These are phyloP conservation scores for Eretmochelys imbricata DNA, from an alignment of 2,113 vertebrate genomes.

Conservation along the genomic window DNA sequence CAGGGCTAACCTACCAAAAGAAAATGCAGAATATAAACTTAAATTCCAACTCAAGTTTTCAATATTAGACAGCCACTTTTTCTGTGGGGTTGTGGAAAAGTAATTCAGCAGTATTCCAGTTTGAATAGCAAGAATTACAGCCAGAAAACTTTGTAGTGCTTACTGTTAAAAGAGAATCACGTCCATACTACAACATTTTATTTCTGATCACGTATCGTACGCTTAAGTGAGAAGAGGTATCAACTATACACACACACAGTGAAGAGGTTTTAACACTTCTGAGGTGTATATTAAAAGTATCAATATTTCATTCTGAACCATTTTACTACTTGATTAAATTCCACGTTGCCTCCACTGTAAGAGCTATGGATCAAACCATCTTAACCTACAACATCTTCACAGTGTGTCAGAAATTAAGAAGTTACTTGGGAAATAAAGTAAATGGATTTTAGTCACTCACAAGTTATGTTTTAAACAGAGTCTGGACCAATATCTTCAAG, in stretches of 20 bases:
- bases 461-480: not conserved
- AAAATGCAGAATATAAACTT: not conserved
- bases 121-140: not conserved
- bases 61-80: not conserved
- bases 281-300: not conserved
- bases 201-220: not conserved
- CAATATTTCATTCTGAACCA: not conserved
- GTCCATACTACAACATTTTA: not conserved
- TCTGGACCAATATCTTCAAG: not conserved
- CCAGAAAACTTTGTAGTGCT: accelerated
- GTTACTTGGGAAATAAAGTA: not conserved
- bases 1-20: constrained; percentile 83
- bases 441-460: not conserved
- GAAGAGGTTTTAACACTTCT: not conserved
- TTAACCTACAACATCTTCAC: not conserved
- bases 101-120: too few species aligned
- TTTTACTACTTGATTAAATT: not conserved
- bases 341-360: not conserved
- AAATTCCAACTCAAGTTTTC: not conserved
- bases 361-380: not conserved
- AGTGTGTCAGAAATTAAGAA: not conserved
- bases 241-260: not conserved
- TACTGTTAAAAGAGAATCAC: too few species aligned
- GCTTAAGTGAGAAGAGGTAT: not conserved
- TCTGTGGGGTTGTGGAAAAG: not conserved